phyloP scores from a whole-genome alignment of 1,140 invertebrate genomes.

The Lasaia peninsularis region DNA sequence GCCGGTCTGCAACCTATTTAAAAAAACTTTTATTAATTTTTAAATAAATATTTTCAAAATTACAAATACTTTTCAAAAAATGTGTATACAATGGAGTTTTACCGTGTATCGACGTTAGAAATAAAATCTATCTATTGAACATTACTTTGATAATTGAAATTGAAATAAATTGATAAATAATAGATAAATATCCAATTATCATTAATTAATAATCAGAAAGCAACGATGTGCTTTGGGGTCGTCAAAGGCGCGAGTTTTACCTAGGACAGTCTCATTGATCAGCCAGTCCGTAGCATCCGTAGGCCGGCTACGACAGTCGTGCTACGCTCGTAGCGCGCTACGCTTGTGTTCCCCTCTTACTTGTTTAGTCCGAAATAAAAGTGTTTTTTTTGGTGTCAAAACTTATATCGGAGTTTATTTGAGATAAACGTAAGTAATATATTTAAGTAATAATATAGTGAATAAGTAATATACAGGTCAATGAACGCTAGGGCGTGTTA shows the following conservation, averaged over 20 bases:
- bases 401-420: neutral
- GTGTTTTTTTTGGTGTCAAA: slow-evolving; percentile 16
- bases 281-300: slow-evolving; percentile 38
- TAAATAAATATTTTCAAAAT: too few species aligned
- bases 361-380: slow-evolving; percentile 13
- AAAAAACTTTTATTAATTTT: too few species aligned
- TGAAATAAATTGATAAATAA: too few species aligned
- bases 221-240: neutral
- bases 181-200: too few species aligned
- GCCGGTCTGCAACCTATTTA: too few species aligned
- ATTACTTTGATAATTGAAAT: too few species aligned
- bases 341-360: slow-evolving; percentile 38
- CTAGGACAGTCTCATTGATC: slow-evolving; percentile 51
- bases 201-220: too few species aligned
- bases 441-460: neutral
- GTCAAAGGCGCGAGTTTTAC: slow-evolving; percentile 20
- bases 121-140: too few species aligned
- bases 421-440: slow-evolving; percentile 26
- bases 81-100: too few species aligned
- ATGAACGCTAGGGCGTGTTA: neutral
- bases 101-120: too few species aligned
- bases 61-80: too few species aligned
- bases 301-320: slow-evolving; percentile 52
- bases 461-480: neutral
- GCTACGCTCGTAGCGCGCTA: slow-evolving; percentile 50